Conservation (phyloP, 2,888 invertebrate genomes). For the Cyrtodaria siliqua region DNA sequence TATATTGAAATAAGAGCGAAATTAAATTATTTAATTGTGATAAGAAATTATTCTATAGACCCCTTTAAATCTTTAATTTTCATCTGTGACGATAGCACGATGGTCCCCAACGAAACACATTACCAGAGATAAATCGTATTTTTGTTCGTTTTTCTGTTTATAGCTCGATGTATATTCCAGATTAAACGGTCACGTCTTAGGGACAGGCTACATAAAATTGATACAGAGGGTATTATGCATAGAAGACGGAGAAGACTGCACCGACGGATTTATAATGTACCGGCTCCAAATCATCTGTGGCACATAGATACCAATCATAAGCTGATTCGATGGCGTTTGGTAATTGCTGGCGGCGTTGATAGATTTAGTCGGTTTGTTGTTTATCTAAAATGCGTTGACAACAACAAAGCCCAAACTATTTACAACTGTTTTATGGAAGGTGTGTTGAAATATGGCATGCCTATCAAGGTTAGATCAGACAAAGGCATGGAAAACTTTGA, state of each 20-base stretch:
- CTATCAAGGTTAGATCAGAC: slow-evolving; percentile 34
- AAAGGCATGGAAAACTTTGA: slow-evolving; percentile 35
- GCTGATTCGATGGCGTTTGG: slow-evolving; percentile 54
- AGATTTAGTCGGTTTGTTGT: slow-evolving; percentile 42
- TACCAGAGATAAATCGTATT: too few relatives aligned
- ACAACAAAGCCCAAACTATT: slow-evolving; percentile 48
- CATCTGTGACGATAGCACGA: too few relatives aligned
- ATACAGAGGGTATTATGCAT: slow-evolving; percentile 21
- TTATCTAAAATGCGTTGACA: slow-evolving; percentile 38
- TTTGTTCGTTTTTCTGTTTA: too few relatives aligned
- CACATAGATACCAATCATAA: slow-evolving; percentile 57
- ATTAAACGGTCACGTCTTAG: too few relatives aligned
- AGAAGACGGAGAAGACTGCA: slow-evolving; percentile 26
- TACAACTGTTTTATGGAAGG: too few relatives aligned
- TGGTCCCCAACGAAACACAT: too few relatives aligned
- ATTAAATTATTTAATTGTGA: too few relatives aligned
- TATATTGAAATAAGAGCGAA: too few relatives aligned
- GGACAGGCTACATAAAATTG: slow-evolving; percentile 18
- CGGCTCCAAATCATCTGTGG: slow-evolving; percentile 44
- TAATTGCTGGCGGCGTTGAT: slow-evolving; percentile 52
- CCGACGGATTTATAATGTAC: slow-evolving; percentile 31
- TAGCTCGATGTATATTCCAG: too few relatives aligned
- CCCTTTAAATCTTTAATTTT: too few relatives aligned
- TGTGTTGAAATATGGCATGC: slow-evolving; percentile 30
- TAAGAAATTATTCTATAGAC: too few relatives aligned